These are phyloP conservation scores for Hirundo rustica DNA, from an alignment of 2,797 vertebrate species.

Conservation along the genomic window DNA sequence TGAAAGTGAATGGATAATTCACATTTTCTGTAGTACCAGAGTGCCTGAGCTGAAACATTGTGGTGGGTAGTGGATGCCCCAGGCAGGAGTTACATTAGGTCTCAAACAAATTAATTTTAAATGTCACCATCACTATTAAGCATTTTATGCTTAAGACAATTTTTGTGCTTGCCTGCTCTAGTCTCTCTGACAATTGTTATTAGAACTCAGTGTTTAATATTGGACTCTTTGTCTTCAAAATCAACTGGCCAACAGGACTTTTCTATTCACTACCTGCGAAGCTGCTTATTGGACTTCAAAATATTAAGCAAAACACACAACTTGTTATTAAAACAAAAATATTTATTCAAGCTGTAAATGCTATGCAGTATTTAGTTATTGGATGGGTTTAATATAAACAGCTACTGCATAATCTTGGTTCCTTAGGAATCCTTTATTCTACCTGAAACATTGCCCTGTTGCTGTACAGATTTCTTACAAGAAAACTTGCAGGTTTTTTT, in stretches of 20 bases:
- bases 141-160: not conserved
- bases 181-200: not conserved
- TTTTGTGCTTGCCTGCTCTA: not conserved
- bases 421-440: conserved; percentile 67
- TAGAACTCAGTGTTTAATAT: not conserved
- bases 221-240: not conserved
- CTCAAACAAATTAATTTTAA: not conserved
- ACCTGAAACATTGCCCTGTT: conserved; percentile 58
- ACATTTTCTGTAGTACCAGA: not conserved
- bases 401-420: conserved; percentile 70
- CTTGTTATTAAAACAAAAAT: conserved; percentile 66
- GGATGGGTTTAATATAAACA: conserved; percentile 73
- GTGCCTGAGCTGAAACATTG: not conserved
- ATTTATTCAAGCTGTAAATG: conserved; percentile 78
- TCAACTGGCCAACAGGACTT: no score
- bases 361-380: conserved; percentile 64
- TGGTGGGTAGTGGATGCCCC: rapidly evolving
- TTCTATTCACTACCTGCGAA: rapidly evolving
- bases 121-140: not conserved
- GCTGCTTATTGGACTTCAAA: not conserved
- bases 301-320: not conserved
- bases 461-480: conserved; percentile 61
- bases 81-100: not conserved
- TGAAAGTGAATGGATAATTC: not conserved
- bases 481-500: not conserved